Conservation (phyloP, 2,113 vertebrate species). For the Pleuronectes platessa region DNA sequence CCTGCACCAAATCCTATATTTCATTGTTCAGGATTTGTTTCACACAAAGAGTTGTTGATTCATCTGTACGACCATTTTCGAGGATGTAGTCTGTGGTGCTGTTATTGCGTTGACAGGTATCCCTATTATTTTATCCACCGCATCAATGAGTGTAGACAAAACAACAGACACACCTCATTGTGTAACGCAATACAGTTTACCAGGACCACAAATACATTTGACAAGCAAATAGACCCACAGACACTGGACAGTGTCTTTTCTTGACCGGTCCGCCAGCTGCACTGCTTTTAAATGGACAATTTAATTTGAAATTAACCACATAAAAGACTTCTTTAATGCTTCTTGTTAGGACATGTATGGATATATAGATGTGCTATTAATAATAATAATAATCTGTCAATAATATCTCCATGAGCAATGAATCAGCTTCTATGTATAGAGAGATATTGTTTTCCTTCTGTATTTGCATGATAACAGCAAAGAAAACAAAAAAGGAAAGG, state of each 20-base stretch:
- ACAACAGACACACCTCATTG: neutral
- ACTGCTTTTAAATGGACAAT: neutral
- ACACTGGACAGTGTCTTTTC: neutral
- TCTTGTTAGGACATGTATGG: too few relatives aligned
- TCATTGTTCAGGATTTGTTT: neutral
- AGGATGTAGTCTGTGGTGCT: neutral
- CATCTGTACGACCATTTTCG: neutral
- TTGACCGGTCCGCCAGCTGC: neutral
- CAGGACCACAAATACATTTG: neutral
- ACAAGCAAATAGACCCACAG: neutral
- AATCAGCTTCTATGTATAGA: neutral
- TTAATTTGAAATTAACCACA: neutral
- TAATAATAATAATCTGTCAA: too few relatives aligned
- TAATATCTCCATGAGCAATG: neutral
- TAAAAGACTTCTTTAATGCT: neutral
- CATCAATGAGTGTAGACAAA: neutral
- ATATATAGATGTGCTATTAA: too few relatives aligned
- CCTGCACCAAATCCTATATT: neutral
- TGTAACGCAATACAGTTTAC: neutral
- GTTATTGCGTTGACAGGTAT: neutral
- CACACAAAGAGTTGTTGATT: neutral
- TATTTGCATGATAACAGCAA: neutral
- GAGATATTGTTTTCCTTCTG: conserved; percentile 10
- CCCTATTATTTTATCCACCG: neutral
- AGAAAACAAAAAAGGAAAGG: conserved; percentile 10